phyloP scores from a whole-genome alignment of 2,113 vertebrate species.

The Hirundichthys speculiger region DNA sequence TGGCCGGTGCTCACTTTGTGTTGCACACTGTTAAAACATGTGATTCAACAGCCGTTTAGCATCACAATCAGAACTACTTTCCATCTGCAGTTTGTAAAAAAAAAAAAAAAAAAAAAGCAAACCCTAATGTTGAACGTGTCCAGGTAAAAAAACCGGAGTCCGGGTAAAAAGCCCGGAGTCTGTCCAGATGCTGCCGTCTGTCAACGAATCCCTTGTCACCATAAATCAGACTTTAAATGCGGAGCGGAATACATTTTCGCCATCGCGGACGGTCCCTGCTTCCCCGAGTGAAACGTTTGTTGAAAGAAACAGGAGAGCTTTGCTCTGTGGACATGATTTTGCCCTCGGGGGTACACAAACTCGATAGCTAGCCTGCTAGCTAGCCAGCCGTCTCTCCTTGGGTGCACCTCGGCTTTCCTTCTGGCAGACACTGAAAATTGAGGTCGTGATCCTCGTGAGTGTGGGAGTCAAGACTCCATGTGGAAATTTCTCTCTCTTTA shows the following conservation, averaged over 20 bases:
- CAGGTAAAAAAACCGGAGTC: constrained; percentile 1
- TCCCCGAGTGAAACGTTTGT: constrained; percentile 61
- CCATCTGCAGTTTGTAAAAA: no score
- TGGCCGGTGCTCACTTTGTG: neutral
- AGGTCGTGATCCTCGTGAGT: constrained; percentile 75
- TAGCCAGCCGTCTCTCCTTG: constrained; percentile 56
- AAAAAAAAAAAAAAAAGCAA: no score
- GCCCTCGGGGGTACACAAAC: constrained; percentile 68
- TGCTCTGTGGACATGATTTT: constrained; percentile 65
- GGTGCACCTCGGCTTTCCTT: constrained; percentile 69
- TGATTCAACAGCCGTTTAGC: neutral
- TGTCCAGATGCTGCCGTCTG: constrained; percentile 18
- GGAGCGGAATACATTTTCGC: constrained; percentile 40
- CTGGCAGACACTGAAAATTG: constrained; percentile 75
- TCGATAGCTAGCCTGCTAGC: constrained; percentile 58
- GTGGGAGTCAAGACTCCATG: constrained; percentile 63
- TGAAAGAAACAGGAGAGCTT: constrained; percentile 68
- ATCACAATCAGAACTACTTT: no score
- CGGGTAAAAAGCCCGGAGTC: constrained; percentile 15
- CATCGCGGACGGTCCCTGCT: constrained; percentile 40
- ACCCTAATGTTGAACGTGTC: neutral
- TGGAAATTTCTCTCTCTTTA: constrained; percentile 48
- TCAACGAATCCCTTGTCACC: constrained; percentile 46
- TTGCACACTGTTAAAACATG: neutral
- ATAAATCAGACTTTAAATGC: constrained; percentile 53